Evolutionary conservation across 1,140 invertebrate genomes (phyloP).

Genomic region (Bombus waltoni): DNA sequence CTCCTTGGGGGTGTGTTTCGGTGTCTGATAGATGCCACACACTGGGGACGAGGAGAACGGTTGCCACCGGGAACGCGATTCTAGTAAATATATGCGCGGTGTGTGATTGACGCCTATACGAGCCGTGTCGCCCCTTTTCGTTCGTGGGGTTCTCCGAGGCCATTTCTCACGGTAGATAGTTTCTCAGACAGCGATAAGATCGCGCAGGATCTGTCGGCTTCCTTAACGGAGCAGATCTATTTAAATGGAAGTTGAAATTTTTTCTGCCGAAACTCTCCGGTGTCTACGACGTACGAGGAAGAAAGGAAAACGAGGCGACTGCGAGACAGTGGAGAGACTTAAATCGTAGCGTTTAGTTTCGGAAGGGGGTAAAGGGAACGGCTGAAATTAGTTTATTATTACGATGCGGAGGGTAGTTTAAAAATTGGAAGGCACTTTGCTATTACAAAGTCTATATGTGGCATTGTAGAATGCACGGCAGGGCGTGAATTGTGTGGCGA

Average conservation of each 20-base stretch:
- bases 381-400: conserved; percentile 59
- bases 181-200: conserved; percentile 16
- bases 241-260: not conserved
- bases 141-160: conserved; percentile 32
- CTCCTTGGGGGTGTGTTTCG: conserved; percentile 66
- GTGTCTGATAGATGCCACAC: conserved; percentile 62
- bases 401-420: conserved; percentile 44
- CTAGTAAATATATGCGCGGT: conserved; percentile 71
- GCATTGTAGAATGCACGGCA: conserved; percentile 60
- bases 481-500: conserved; percentile 67
- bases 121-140: conserved; percentile 62
- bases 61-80: conserved; percentile 46
- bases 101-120: conserved; percentile 83
- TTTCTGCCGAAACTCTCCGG: not conserved
- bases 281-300: not conserved
- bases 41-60: conserved; percentile 56
- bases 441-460: conserved; percentile 59
- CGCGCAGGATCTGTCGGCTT: not conserved
- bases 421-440: conserved; percentile 67
- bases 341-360: not conserved
- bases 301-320: not conserved
- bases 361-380: not conserved
- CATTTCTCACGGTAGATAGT: conserved; percentile 43
- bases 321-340: not conserved
- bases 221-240: not conserved